Evolutionary conservation across 2,113 vertebrate genomes (phyloP).

Genomic region (Corythornis madagascariensis): DNA sequence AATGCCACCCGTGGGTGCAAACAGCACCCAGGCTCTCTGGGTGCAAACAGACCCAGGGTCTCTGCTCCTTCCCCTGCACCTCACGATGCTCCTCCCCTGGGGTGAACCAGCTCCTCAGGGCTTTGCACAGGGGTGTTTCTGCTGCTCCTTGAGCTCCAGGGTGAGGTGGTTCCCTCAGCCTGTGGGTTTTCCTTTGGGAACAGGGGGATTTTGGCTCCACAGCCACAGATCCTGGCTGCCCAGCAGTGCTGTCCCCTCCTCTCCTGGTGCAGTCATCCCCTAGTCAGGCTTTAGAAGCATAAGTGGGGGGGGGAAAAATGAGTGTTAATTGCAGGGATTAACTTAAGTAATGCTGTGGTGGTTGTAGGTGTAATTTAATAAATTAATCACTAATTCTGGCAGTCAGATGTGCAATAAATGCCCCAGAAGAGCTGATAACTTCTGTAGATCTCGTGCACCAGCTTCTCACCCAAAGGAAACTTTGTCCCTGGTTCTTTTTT

Average conservation of each 20-base stretch:
- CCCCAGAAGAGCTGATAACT: not conserved
- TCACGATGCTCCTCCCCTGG: not conserved
- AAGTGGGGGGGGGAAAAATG: not conserved
- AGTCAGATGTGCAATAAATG: not conserved
- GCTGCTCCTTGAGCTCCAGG: not conserved
- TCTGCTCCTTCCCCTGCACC: not conserved
- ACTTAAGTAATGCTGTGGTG: not conserved
- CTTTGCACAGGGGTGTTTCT: not conserved
- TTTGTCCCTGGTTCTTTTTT: not conserved
- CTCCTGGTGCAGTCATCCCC: not conserved
- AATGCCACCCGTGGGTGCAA: too few species aligned
- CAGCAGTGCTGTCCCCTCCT: not conserved
- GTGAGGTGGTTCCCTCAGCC: not conserved
- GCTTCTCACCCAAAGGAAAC: not conserved
- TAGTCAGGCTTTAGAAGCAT: not conserved
- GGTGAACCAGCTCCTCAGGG: not conserved
- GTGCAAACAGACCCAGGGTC: not conserved
- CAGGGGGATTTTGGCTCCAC: rapidly evolving
- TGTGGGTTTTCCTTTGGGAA: not conserved
- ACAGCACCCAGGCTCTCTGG: too few species aligned
- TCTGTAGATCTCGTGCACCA: not conserved
- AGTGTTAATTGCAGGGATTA: not conserved
- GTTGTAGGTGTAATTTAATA: not conserved
- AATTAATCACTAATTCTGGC: too few species aligned
- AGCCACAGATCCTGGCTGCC: not conserved